Conservation (phyloP, 2,888 invertebrate genomes). For the Nomada goodeniana region DNA sequence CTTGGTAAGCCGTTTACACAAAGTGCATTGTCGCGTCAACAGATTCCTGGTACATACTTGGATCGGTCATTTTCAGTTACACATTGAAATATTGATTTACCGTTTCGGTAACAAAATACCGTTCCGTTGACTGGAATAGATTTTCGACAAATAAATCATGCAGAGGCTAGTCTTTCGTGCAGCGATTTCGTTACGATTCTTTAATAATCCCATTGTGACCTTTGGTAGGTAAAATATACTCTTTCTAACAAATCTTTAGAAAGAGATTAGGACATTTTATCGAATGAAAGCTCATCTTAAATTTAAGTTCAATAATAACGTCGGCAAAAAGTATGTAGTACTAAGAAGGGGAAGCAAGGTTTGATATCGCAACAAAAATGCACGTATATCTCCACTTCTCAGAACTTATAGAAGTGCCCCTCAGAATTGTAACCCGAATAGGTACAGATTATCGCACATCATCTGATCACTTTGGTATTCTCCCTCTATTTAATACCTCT, state of each 20-base stretch:
- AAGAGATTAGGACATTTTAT: background rate
- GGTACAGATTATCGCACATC: constrained; percentile 25
- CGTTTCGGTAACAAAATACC: background rate
- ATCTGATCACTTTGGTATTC: constrained; percentile 54
- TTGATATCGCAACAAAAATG: background rate
- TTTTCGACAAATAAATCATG: background rate
- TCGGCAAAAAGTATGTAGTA: no score
- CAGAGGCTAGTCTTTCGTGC: background rate
- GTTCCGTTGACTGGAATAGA: background rate
- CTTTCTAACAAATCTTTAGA: no score
- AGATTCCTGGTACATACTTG: background rate
- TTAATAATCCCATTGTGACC: background rate
- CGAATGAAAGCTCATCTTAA: no score
- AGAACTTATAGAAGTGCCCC: no score
- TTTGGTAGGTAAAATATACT: background rate
- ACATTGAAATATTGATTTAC: background rate
- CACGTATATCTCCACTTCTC: no score
- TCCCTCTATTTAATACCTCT: constrained; percentile 37
- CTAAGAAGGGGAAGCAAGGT: no score
- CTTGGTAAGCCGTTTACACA: constrained; percentile 6
- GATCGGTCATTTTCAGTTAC: background rate
- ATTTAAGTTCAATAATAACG: no score
- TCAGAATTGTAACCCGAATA: constrained; percentile 13
- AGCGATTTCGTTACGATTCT: constrained; percentile 9
- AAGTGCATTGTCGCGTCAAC: constrained; percentile 12